Conservation (phyloP, 2,888 invertebrate species). For the Tethea ocularis region DNA sequence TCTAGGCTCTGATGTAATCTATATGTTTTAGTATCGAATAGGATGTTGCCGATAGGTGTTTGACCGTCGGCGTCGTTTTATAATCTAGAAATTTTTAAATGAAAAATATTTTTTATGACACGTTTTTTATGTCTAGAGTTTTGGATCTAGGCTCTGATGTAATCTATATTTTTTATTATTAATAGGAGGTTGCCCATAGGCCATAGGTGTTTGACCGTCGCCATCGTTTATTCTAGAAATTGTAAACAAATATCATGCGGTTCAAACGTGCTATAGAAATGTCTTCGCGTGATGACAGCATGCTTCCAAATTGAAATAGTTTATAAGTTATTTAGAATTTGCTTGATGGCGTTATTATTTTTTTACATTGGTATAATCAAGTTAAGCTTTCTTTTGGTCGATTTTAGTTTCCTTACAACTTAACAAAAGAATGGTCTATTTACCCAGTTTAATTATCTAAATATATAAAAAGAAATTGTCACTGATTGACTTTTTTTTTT, state of each 20-base stretch:
- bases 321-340: background rate
- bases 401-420: background rate
- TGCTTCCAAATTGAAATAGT: background rate
- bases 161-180: background rate
- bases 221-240: background rate
- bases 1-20: too few relatives aligned
- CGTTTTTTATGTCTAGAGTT: too few relatives aligned
- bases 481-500: too few relatives aligned
- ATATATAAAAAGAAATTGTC: too few relatives aligned
- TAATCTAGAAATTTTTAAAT: background rate
- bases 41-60: background rate
- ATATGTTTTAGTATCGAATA: background rate
- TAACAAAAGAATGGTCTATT: background rate
- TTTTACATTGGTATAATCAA: background rate
- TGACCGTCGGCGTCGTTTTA: background rate
- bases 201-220: too few relatives aligned
- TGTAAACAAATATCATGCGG: background rate
- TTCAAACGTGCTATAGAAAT: background rate
- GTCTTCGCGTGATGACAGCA: background rate
- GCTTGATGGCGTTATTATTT: background rate
- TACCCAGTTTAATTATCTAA: background rate
- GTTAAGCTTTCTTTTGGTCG: background rate
- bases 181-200: background rate
- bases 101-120: too few relatives aligned
- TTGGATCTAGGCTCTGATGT: too few relatives aligned